Base-by-base conservation (phyloP, 53 echinoderm and acorn worm genomes). In the Crossaster papposus region DNA sequence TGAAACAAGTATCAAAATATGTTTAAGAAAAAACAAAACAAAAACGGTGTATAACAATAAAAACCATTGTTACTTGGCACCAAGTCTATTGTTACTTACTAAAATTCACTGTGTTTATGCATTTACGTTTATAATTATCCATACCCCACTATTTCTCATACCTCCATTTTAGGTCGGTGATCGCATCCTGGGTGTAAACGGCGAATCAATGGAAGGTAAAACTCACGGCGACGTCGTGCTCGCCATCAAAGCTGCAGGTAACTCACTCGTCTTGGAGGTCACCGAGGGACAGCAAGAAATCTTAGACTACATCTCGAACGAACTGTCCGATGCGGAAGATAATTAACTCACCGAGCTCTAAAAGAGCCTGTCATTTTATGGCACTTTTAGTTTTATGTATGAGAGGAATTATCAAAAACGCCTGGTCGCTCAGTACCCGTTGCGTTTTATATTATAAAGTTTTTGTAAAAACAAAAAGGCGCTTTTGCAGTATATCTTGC, bases 261-360 rank as follows among this genome's bases (percentile, higher is more conserved):
- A 71, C 15, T 63, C 36, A 13, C 82, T 95, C 17, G 74, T 85
- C 9, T 65, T 95, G 9, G 95, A 95, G 51, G 73, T 95, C 1
- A 94, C 81, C 29, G 90, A 95, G 54, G 91, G 94, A 1, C 93
- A 91, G 17, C 94, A 94, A 70, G 89, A 95, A 28, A 94, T 95
- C 34, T 86, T 90, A 91, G 90, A 89, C 31, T 94, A 82, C 64
- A 34, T 95, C 18, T 89, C 37, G 26, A 55, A 93, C 50, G 93
- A 95, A 15, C 86, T 81, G 83, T 64, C 15, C 36, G 44, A 44
- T 44, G 24, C 20, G 0, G 53, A n/a, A n/a, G n/a, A n/a, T n/a
- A n/a, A 52, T 14, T 79, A n/a, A 34, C 51, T 24, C 13, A 28
- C 53, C 5, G 4, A 71, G n/a, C 71, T 22, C 17, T 58, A 14